Evolutionary conservation across 2,113 vertebrate genomes (phyloP).

Genomic region (Halichoeres trimaculatus): DNA sequence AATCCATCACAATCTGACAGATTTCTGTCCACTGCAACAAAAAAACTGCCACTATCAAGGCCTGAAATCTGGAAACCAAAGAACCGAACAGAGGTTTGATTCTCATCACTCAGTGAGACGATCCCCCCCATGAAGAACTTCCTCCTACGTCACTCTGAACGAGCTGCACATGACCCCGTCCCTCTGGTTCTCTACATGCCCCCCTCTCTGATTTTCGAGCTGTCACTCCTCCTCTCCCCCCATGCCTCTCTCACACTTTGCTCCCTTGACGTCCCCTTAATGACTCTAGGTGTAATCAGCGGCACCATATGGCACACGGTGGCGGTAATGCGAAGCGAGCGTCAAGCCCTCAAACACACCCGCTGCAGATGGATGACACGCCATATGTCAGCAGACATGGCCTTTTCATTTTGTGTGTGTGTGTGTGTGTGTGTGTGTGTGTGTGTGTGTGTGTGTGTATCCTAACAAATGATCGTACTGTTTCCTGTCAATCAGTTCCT

Average conservation of each 20-base stretch:
- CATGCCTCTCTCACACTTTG: background rate
- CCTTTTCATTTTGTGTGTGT: background rate
- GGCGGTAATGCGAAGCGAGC: background rate
- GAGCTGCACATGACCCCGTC: no score
- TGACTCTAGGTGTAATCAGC: conserved; percentile 29
- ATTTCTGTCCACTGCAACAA: background rate
- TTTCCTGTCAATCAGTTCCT: conserved; percentile 27
- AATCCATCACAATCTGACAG: background rate
- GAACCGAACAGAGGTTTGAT: background rate
- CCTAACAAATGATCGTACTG: conserved; percentile 8
- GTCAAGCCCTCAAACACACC: background rate
- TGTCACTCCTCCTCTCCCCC: background rate
- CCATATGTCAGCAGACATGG: background rate
- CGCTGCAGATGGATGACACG: background rate
- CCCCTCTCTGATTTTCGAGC: background rate
- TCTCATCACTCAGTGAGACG: background rate
- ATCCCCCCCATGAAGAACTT: no score
- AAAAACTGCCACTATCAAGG: background rate
- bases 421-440: background rate
- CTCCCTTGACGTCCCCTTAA: background rate
- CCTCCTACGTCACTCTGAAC: no score
- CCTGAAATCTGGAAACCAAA: background rate
- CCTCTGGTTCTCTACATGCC: background rate
- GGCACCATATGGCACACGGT: conserved; percentile 17
- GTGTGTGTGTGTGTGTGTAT: background rate